A percentile compares a stretch with the other conserved stretches of the same genome.
phyloP scores from a whole-genome alignment of 2,113 vertebrate genomes.

The Parus major region DNA sequence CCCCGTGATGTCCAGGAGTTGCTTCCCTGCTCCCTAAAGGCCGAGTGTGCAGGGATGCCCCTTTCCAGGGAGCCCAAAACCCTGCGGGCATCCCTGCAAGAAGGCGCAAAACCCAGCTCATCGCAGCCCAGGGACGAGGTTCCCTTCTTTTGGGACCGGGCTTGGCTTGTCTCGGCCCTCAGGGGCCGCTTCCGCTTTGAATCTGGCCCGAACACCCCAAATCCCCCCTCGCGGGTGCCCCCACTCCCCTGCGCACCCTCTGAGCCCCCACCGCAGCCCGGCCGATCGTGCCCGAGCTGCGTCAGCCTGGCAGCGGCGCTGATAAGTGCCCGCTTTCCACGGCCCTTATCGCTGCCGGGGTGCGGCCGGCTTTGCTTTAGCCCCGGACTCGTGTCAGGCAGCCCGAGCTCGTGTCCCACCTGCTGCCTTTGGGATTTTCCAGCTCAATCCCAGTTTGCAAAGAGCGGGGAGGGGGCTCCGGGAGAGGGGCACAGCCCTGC shows the following conservation, averaged over 20 bases:
- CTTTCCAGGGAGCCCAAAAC: accelerated
- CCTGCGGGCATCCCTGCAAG: accelerated
- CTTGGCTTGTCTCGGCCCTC: neutral
- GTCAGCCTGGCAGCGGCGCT: neutral
- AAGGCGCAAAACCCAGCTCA: neutral
- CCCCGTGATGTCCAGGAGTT: neutral
- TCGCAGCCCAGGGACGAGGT: accelerated
- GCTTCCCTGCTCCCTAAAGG: neutral
- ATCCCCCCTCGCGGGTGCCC: neutral
- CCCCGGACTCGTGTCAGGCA: neutral
- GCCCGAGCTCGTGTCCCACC: neutral
- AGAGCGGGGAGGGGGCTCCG: no score
- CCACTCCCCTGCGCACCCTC: accelerated
- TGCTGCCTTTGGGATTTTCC: neutral
- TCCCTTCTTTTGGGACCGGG: neutral
- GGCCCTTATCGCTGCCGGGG: neutral
- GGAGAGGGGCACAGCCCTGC: neutral
- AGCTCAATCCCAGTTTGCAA: neutral
- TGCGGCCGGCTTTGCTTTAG: neutral
- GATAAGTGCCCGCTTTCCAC: neutral
- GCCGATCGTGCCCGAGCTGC: neutral
- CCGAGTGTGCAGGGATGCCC: accelerated
- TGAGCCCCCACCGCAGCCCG: neutral
- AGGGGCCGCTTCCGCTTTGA: neutral
- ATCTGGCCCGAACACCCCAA: neutral